Base-by-base conservation (phyloP, 2,113 vertebrate genomes). In the Colinus virginianus region DNA sequence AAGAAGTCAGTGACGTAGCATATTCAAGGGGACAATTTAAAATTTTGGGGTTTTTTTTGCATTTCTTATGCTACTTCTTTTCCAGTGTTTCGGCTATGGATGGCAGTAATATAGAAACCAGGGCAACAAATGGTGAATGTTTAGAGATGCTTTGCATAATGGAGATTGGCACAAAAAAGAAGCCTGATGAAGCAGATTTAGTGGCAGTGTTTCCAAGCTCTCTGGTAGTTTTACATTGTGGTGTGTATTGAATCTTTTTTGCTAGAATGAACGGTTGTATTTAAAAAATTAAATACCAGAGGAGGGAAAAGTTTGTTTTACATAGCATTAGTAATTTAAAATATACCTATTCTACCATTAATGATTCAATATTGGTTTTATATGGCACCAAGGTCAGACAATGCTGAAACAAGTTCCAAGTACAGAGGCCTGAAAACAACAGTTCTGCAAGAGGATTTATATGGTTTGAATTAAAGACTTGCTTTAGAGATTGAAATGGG, bases 111-210 rank as follows among this genome's bases (percentile, higher is more conserved):
- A 36, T 32, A 58, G 77, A 90, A 93, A 93, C 43, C 66, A 90
- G 83, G 62, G 26, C 70, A 89, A 78, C 49, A 84, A 87, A 84
- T 53, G 30, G 13, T 76, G 62, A 76, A 62, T 92, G 42, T 84
- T 92, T 81, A 69, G 62, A 48, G 25, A 5, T 61, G 64, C 46
- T 92, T 78, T 88, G 78, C 22, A 43, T 87, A 48, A 78, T 81
- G 81, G 87, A 38, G 70, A 16, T 25, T 72, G 62, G 74, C 62
- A 92, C 28, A 0, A 1, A 71, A 84, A 62, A 45, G 70, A 62
- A 72, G n/a, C 40, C 48, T 49, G 32, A 30, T 79, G 68, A 38
- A 91, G 68, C 8, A 8, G 30, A 28, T 69, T 49, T 23, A 4
- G 63, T 26, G 56, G 53, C 28, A 56, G 45, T 36, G 11, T 16